Base-by-base conservation (phyloP, 2,888 invertebrate species). In the Drosophila demipolita region DNA sequence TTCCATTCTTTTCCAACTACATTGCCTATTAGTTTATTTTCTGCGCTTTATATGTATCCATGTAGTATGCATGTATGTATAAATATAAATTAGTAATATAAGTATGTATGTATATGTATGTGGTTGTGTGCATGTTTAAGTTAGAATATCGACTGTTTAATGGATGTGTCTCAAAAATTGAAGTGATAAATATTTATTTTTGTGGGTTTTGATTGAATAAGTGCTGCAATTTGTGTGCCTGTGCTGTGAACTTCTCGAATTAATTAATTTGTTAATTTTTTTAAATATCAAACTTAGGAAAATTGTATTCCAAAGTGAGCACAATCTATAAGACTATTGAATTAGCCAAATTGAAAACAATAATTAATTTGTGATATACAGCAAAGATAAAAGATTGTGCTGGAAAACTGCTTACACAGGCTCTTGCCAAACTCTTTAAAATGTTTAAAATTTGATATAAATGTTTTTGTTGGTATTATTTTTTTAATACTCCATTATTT, bases 11-110 rank as follows among this genome's bases (percentile, higher is more conserved):
- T 79, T 69, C 69, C 80, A 80, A 64, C 83, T 87, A 87, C 76
- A 82, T 87, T 87, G 75, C 87, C 89, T 89, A 77, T 87, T 78
- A 80, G 61, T 72, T 75, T 84, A 66, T 58, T 74, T 79, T 79
- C 70, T 73, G 85, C 73, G 57, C 66, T 84, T 67, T 63, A 67
- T 66, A 71, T 80, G 67, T 69, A 72, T 78, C 69, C 68, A 70
- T 70, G 75, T 75, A 68, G 68, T 66, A 73, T 78, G 71, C 67
- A 67, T 61, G 60, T 42, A 60, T 55, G 38, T 76, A 69, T 75
- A 80, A 75, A 75, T 80, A 80, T 76, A 76, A 76, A 64, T 63
- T 64, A 45, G 35, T 57, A 63, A 66, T 78, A 45, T 66, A 79
- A 79, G 20, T 77, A 75, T 53, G 54, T 60, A 54, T 55, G 61